Evolutionary conservation across 2,888 invertebrate genomes (phyloP).

Genomic region (Pollenia angustigena): DNA sequence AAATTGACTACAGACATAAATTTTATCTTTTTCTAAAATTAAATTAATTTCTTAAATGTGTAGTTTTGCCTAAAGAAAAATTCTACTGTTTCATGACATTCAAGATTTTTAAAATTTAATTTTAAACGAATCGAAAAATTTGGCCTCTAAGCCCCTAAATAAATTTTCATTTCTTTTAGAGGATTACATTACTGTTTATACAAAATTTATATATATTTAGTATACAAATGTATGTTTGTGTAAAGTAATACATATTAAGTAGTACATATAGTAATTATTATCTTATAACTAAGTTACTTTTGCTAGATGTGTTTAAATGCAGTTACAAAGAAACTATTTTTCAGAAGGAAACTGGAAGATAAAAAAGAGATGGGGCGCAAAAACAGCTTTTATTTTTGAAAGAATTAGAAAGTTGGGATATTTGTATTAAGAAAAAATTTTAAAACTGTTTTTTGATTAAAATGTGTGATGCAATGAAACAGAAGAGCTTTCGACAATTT

Average conservation of each 20-base stretch:
- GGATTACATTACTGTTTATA: neutral
- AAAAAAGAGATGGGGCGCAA: neutral
- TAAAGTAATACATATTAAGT: slow-evolving; percentile 2
- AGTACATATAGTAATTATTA: slow-evolving; percentile 1
- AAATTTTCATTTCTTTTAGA: slow-evolving; percentile 10
- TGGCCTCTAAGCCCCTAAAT: slow-evolving; percentile 69
- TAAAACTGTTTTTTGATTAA: too few relatives aligned
- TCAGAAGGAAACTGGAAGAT: slow-evolving; percentile 26
- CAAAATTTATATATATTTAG: slow-evolving; percentile 13
- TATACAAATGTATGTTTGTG: neutral
- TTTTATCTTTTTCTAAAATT: slow-evolving; percentile 40
- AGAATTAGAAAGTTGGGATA: too few relatives aligned
- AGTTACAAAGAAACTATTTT: slow-evolving; percentile 23
- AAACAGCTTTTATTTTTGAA: neutral
- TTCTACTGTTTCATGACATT: slow-evolving; percentile 61
- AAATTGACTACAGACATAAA: slow-evolving; percentile 40
- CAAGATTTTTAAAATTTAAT: slow-evolving; percentile 23
- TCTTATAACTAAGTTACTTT: slow-evolving; percentile 43
- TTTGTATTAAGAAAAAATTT: too few relatives aligned
- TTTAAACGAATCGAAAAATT: slow-evolving; percentile 52
- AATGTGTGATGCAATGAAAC: too few relatives aligned
- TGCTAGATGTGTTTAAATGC: slow-evolving; percentile 32
- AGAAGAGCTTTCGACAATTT: too few relatives aligned
- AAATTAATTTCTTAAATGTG: slow-evolving; percentile 22
- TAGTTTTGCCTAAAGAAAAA: slow-evolving; percentile 52